These are phyloP conservation scores for Cygnus olor DNA, from an alignment of 2,797 vertebrate species.

Conservation along the genomic window DNA sequence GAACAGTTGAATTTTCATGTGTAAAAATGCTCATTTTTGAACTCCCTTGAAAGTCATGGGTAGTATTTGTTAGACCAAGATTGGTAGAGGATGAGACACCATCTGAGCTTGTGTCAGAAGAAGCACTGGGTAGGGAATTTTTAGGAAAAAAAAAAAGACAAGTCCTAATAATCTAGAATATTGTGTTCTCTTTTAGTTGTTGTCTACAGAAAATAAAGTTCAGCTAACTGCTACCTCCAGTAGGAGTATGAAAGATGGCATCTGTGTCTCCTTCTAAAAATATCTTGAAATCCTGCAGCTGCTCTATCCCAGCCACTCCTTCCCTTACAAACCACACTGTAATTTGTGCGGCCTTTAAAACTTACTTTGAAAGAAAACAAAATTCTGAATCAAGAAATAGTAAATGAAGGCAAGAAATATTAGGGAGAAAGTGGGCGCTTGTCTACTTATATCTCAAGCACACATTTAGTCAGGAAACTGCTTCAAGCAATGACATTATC, in stretches of 20 bases:
- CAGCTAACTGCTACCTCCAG: not conserved
- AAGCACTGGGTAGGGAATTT: not conserved
- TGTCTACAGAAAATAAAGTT: not conserved
- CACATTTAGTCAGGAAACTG: not conserved
- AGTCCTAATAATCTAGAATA: not conserved
- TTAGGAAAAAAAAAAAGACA: not conserved
- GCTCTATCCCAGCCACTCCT: not conserved
- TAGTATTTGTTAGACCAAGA: not conserved
- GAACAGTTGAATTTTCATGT: constrained; percentile 16
- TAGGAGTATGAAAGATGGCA: not conserved
- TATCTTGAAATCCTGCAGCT: not conserved
- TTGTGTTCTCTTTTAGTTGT: not conserved
- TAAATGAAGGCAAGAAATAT: not conserved
- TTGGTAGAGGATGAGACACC: not conserved
- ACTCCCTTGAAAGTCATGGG: not conserved
- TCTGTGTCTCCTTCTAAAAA: not conserved
- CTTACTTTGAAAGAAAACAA: accelerated
- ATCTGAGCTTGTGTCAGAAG: not conserved
- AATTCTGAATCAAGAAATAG: not conserved
- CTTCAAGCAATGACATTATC: not conserved
- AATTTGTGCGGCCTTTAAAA: not conserved
- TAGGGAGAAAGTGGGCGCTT: accelerated
- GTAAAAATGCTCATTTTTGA: not conserved
- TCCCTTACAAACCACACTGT: not conserved
- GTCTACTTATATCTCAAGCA: not conserved